Evolutionary conservation across 2,888 invertebrate genomes (phyloP).

Genomic region (Cryptus viduatorius): DNA sequence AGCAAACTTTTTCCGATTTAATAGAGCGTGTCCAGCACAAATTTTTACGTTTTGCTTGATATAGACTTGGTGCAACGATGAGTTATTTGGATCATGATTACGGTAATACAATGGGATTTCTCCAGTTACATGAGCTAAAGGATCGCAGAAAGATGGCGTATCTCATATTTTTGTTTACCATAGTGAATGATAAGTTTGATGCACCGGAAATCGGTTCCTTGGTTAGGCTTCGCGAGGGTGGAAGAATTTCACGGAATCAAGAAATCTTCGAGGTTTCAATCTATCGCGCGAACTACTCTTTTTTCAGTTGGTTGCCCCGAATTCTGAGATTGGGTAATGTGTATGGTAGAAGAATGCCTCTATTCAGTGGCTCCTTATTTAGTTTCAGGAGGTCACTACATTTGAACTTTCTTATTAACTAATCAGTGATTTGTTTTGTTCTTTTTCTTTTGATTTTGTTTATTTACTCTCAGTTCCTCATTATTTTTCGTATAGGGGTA

Average conservation of each 20-base stretch:
- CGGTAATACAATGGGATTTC: background rate
- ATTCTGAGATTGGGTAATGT: background rate
- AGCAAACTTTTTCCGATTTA: background rate
- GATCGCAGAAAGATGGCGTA: background rate
- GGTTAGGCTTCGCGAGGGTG: background rate
- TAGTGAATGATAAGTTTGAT: background rate
- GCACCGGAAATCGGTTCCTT: background rate
- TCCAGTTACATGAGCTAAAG: background rate
- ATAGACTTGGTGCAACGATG: background rate
- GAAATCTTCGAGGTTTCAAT: background rate
- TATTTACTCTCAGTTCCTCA: too few species aligned
- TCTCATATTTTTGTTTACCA: background rate
- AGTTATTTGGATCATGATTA: background rate
- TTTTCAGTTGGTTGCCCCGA: background rate
- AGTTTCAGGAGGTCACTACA: conserved; percentile 3
- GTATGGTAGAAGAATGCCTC: background rate
- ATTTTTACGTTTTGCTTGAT: background rate
- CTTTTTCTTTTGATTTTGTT: background rate
- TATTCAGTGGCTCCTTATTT: background rate
- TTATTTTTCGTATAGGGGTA: too few species aligned
- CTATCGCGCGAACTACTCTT: background rate
- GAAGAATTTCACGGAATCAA: background rate
- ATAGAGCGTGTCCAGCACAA: conserved; percentile 22
- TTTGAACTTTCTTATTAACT: conserved; percentile 1
- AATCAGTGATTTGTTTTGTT: background rate